Evolutionary conservation across 1,140 invertebrate genomes (phyloP).

Genomic region (Alviniconcha marisindica): DNA sequence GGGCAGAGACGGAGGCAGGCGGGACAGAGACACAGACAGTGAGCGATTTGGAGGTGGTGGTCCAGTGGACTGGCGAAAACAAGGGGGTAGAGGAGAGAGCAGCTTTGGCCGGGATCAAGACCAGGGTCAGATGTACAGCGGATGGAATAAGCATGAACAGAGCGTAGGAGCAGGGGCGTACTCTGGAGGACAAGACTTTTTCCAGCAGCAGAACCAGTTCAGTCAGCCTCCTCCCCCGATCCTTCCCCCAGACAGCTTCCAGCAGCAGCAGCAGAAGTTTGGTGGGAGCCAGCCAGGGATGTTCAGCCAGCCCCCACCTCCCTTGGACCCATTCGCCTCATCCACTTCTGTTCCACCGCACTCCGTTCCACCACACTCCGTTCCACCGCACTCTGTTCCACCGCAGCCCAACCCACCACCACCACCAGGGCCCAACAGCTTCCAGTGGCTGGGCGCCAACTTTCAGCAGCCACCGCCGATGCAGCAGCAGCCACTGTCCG

Average conservation of each 20-base stretch:
- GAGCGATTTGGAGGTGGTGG: too few species aligned
- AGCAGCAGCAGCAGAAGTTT: too few species aligned
- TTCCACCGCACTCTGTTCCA: not conserved
- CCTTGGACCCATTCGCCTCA: not conserved
- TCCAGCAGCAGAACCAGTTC: conserved; percentile 4
- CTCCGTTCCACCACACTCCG: not conserved
- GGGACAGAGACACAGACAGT: not conserved
- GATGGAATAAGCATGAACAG: not conserved
- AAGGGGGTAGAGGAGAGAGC: not conserved
- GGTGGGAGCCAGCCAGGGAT: not conserved
- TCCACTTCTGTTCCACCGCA: not conserved
- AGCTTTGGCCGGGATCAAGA: not conserved
- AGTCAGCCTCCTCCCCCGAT: not conserved
- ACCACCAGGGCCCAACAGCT: not conserved
- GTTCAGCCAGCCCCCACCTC: not conserved
- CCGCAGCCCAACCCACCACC: not conserved
- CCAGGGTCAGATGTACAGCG: not conserved
- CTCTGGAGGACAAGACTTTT: not conserved
- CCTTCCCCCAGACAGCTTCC: not conserved
- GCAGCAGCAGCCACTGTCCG: not conserved
- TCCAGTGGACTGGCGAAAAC: too few species aligned
- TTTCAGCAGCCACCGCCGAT: not conserved
- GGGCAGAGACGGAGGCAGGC: not conserved
- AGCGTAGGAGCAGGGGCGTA: not conserved
- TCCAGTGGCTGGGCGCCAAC: not conserved